These are phyloP conservation scores for Drosophila conformis DNA, from an alignment of 2,888 invertebrate species.

Conservation along the genomic window DNA sequence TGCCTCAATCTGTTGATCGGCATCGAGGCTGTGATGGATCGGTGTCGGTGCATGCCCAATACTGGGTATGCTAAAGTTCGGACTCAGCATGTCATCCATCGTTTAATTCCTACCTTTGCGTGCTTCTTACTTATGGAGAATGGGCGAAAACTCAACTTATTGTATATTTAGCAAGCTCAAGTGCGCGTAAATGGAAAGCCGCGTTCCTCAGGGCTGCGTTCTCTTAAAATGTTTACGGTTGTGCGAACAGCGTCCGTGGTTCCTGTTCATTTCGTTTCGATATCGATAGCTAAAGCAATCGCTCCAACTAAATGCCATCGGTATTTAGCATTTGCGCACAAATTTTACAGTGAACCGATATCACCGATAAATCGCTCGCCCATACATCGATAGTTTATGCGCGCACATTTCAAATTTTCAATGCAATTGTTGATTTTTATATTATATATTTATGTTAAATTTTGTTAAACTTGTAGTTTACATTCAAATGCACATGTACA, in stretches of 20 bases:
- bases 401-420: not conserved
- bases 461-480: not conserved
- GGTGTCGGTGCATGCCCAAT: slow-evolving; percentile 90
- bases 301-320: not conserved
- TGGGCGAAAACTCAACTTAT: slow-evolving; percentile 23
- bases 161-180: slow-evolving; percentile 2
- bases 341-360: not conserved
- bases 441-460: not conserved
- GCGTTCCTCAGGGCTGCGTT: slow-evolving; percentile 46
- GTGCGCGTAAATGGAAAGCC: slow-evolving; percentile 54
- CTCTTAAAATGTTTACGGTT: not conserved
- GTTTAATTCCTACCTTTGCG: not conserved
- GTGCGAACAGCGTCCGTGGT: not conserved
- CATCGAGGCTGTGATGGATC: slow-evolving; percentile 92
- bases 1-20: slow-evolving; percentile 92
- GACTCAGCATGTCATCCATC: slow-evolving; percentile 97
- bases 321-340: not conserved
- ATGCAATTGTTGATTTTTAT: not conserved
- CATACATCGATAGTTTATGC: not conserved
- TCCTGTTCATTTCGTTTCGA: not conserved
- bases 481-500: not conserved
- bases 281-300: not conserved
- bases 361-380: not conserved
- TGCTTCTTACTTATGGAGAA: slow-evolving; percentile 3
- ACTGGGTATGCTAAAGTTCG: slow-evolving; percentile 94